These are phyloP conservation scores for Cyprinella venusta DNA, from an alignment of 2,797 vertebrate genomes.

Conservation along the genomic window DNA sequence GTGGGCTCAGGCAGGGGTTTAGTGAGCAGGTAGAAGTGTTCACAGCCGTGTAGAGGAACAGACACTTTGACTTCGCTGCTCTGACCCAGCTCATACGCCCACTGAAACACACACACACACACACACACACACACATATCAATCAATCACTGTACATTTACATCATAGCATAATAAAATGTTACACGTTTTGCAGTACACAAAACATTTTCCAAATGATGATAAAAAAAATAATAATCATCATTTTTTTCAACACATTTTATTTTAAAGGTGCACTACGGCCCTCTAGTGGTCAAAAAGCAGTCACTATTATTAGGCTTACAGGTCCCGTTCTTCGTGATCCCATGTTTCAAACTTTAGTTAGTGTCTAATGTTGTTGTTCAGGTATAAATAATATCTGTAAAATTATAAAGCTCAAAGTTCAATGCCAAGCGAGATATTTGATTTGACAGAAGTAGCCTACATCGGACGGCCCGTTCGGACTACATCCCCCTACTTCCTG, in stretches of 20 bases:
- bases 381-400: too few relatives aligned
- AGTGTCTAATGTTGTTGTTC: too few relatives aligned
- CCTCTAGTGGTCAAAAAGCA: background rate
- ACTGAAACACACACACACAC: conserved; percentile 73
- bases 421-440: too few relatives aligned
- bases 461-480: too few relatives aligned
- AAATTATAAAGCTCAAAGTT: too few relatives aligned
- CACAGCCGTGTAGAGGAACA: conserved; percentile 94
- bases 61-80: conserved; percentile 90
- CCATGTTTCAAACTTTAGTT: too few relatives aligned
- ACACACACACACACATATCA: too few relatives aligned
- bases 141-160: background rate
- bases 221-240: too few relatives aligned
- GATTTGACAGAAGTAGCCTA: too few relatives aligned
- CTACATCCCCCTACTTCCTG: too few relatives aligned
- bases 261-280: background rate
- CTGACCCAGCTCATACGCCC: conserved; percentile 97
- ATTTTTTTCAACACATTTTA: background rate
- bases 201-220: background rate
- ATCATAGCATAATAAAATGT: background rate
- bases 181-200: background rate
- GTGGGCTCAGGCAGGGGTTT: conserved; percentile 85
- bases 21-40: conserved; percentile 97
- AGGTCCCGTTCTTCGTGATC: too few relatives aligned
- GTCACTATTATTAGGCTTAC: too few relatives aligned